Percentiles rank a stretch among this genome's conserved stretches.
These are phyloP conservation scores for Amphiura filiformis DNA, from an alignment of 35 echinoderm and acorn worm genomes.

Conservation along the genomic window DNA sequence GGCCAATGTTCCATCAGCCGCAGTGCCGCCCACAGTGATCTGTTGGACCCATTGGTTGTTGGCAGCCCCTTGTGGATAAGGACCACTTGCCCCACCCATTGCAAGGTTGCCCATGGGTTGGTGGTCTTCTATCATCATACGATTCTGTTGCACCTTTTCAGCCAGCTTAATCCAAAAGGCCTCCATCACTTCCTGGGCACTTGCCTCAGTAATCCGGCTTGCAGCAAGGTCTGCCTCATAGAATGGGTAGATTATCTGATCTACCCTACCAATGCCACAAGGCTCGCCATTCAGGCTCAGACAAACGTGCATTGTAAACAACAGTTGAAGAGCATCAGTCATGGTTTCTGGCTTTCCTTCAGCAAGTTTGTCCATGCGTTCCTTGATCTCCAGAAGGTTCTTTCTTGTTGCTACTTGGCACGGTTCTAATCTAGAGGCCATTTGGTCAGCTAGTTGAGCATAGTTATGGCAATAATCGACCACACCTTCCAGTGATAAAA, in stretches of 20 bases:
- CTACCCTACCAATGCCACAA: not conserved
- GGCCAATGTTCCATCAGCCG: conserved; percentile 9
- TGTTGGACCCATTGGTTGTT: conserved; percentile 13
- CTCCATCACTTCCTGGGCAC: conserved; percentile 1
- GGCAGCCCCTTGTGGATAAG: not conserved
- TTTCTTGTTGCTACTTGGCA: not conserved
- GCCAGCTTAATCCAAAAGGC: not conserved
- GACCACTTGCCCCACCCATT: not conserved
- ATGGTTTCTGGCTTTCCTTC: conserved; percentile 4
- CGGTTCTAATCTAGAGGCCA: not conserved
- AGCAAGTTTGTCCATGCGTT: conserved; percentile 11
- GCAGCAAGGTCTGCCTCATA: not conserved
- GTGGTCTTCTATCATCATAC: not conserved
- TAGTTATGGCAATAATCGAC: conserved; percentile 7
- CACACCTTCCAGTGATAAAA: not conserved
- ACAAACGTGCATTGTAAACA: conserved; percentile 8
- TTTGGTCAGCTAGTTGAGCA: conserved; percentile 3
- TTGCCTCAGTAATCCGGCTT: not conserved
- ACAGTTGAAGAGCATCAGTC: conserved; percentile 9
- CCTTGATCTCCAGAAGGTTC: not conserved
- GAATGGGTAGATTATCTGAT: not conserved
- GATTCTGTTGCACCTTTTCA: conserved; percentile 9
- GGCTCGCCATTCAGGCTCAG: conserved; percentile 8
- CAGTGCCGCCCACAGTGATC: not conserved
- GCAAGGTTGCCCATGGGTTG: conserved; percentile 5